Percentiles rank a stretch among this genome's conserved stretches.
phyloP scores from a whole-genome alignment of 1,140 invertebrate species.

The Ooceraea biroi region DNA sequence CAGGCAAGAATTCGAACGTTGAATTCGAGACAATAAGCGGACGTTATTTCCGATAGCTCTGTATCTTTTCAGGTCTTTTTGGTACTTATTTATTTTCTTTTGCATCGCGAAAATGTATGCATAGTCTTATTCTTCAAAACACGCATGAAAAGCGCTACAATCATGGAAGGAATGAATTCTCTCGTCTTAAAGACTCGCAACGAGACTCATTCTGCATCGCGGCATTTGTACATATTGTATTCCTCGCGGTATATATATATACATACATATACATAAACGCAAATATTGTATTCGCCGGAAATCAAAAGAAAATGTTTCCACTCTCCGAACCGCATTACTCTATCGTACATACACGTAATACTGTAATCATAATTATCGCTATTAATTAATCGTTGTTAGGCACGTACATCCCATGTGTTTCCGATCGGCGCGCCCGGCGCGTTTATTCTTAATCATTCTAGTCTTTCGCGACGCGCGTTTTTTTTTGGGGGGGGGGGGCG shows the following conservation, averaged over 20 bases:
- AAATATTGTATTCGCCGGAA: conserved; percentile 44
- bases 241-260: conserved; percentile 35
- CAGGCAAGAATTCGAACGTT: background rate
- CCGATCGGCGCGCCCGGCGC: conserved; percentile 69
- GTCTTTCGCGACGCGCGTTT: conserved; percentile 80
- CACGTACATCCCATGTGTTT: conserved; percentile 67
- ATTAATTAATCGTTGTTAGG: conserved; percentile 64
- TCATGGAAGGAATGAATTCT: conserved; percentile 19
- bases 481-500: conserved; percentile 67
- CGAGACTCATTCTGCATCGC: conserved; percentile 31
- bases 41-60: background rate
- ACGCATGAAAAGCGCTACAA: background rate
- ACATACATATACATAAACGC: conserved; percentile 5
- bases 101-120: background rate
- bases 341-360: conserved; percentile 24
- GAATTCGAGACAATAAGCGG: background rate
- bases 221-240: conserved; percentile 48
- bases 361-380: conserved; percentile 55
- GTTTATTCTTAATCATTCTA: conserved; percentile 83
- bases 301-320: conserved; percentile 57
- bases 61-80: background rate
- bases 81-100: conserved; percentile 19
- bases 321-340: conserved; percentile 40
- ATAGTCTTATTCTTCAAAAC: background rate
- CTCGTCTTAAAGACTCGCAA: background rate